Evolutionary conservation across 2,113 vertebrate genomes (phyloP).

Genomic region (Gopherus flavomarginatus): DNA sequence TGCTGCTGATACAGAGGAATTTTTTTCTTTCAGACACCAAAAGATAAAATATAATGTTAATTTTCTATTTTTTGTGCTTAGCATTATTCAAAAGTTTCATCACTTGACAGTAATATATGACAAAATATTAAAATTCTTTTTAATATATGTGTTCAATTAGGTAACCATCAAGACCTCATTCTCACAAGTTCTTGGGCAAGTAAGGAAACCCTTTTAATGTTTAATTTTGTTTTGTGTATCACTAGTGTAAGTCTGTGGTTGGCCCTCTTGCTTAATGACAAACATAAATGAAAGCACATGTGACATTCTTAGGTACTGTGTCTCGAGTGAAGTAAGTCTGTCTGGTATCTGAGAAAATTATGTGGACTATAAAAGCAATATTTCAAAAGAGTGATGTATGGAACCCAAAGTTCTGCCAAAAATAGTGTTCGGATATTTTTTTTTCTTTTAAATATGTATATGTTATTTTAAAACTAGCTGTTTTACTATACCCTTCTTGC

Average conservation of each 20-base stretch:
- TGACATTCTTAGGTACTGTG: neutral
- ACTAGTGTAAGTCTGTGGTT: neutral
- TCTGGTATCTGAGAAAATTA: neutral
- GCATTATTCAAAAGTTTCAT: neutral
- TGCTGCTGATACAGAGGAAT: neutral
- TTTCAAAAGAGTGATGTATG: too few relatives aligned
- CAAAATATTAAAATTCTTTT: neutral
- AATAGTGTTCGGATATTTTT: neutral
- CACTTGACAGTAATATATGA: neutral
- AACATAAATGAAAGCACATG: neutral
- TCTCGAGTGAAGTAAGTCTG: neutral
- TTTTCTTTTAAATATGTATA: neutral
- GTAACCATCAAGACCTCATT: slow-evolving; percentile 90
- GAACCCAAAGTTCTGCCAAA: neutral
- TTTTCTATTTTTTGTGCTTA: neutral
- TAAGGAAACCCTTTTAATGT: slow-evolving; percentile 71
- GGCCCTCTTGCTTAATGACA: neutral
- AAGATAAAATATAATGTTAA: neutral
- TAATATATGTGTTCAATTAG: slow-evolving; percentile 69
- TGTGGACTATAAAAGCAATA: neutral
- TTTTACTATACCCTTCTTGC: neutral
- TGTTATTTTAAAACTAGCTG: neutral
- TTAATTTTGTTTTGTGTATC: neutral
- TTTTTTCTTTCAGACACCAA: neutral
- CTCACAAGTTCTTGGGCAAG: slow-evolving; percentile 92